Base-by-base conservation (phyloP, 64 coral and sea anemone species). In the Pocillopora verrucosa region DNA sequence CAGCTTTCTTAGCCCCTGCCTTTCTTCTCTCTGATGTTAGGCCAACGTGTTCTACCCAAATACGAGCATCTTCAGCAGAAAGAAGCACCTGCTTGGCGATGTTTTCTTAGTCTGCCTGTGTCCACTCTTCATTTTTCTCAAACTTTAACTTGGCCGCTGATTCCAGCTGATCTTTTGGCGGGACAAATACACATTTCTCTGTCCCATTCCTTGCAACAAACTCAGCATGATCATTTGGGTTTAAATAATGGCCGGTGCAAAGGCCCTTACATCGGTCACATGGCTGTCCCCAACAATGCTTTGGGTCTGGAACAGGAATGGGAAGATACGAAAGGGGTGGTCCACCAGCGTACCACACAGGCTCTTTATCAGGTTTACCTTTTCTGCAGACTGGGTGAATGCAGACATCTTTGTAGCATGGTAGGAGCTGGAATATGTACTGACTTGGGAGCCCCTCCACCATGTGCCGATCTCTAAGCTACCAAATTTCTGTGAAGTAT, bases 121-220 rank as follows among this genome's bases (percentile, higher is more conserved):
- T 92, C 90, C 90, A 92, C 58, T 87, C 90, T 79, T 92, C 74
- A 78, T 92, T 86, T 86, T 92, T 92, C 19, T 87, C 74, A 57
- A 78, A 92, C 74, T 92, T 92, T 79, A 67, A 86, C 75, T 92
- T 92, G 34, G 90, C 82, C 61, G 90, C 83, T 86, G 72, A 30
- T 30, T 30, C 30, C 30, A 30, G 30, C 30, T 30, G 30, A 30
- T 30, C 30, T 30, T 30, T 30, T 30, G 30, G 30, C 30, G 30
- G 30, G 30, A 30, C 30, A 30, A 30, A 30, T 30, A 30, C 30
- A 30, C 30, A 30, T 30, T 30, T 30, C 30, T 30, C 30, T 30
- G 30, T 30, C 30, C 30, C 30, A 30, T 30, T 30, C 30, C 30
- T 30, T 30, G 30, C 30, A 30, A 30, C 30, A 30, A 30, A 30